Base-by-base conservation (phyloP, 2,888 invertebrate genomes). In the Clanis bilineata region DNA sequence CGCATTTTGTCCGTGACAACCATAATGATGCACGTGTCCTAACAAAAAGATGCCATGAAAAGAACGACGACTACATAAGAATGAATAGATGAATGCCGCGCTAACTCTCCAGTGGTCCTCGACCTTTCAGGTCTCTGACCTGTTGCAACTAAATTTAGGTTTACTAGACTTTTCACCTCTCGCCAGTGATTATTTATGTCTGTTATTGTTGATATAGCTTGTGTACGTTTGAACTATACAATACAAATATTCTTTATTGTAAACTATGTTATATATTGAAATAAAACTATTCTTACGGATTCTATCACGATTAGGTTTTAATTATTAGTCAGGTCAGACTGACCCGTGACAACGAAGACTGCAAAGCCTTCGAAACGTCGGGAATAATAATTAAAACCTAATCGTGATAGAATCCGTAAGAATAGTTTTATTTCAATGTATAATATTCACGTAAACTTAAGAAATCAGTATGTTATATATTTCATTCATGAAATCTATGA, bases 21-120 rank as follows among this genome's bases (percentile, higher is more conserved):
- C 81, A 80, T 83, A 80, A 66, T 66, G 64, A 70, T 80, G 80
- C 77, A 77, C 69, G 77, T 79, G 74, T 68, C 64, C 39, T 18
- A 18, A 25, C 39, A 39, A 64, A 65, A 71, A 63, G 67, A 67
- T 70, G 66, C 67, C 65, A 71, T 71, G 70, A 73, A 66, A 67
- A 66, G 63, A 66, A 69, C 62, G 63, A 59, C 22, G 44, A 18
- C 62, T 67, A 57, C 65, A 71, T 74, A 73, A 70, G 65, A 66
- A 74, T 74, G 74, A 76, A 75, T 75, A 71, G 72, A 71, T 66
- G 67, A 71, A 67, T 69, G 69, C 65, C 69, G 76, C 71, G 74
- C 77, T 75, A 32, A 18, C 51, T 51, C 47, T 80, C 77, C 74
- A 75, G 76, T 77, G 76, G 73, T 73, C 70, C 67, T 65, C 66